phyloP scores from a whole-genome alignment of 2,113 vertebrate species.

The Platichthys flesus region DNA sequence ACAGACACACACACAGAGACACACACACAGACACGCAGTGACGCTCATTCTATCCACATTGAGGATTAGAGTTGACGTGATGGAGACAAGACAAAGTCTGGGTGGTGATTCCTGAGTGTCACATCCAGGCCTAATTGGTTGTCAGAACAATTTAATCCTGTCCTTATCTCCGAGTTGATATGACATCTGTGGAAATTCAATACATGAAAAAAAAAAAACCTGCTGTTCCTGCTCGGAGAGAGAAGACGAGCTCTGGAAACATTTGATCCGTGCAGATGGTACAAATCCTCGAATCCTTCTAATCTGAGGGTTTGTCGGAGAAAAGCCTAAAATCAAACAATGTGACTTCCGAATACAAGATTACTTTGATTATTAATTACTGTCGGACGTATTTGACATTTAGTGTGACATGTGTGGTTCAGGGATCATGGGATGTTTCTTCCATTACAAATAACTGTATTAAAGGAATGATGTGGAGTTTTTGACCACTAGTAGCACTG shows the following conservation, averaged over 20 bases:
- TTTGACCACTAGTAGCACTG: neutral
- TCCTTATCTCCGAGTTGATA: constrained; percentile 41
- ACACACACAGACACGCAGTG: neutral
- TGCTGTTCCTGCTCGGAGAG: constrained; percentile 10
- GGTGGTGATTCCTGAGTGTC: constrained; percentile 46
- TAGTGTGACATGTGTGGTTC: neutral
- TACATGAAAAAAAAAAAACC: constrained; percentile 9
- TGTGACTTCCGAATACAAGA: neutral
- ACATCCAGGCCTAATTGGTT: constrained; percentile 75
- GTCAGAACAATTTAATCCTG: constrained; percentile 68
- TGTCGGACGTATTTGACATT: constrained; percentile 4
- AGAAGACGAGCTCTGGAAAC: constrained; percentile 27
- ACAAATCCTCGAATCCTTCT: constrained; percentile 40
- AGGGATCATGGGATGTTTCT: neutral
- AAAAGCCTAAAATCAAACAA: neutral
- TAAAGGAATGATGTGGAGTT: neutral
- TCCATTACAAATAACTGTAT: neutral
- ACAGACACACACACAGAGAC: neutral
- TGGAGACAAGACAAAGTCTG: constrained; percentile 59
- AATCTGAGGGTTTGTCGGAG: neutral
- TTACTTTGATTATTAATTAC: constrained; percentile 13
- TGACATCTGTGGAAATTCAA: constrained; percentile 56
- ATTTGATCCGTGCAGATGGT: constrained; percentile 34
- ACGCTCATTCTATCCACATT: constrained; percentile 22
- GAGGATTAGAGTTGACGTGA: constrained; percentile 69